phyloP scores from a whole-genome alignment of 2,797 vertebrate species.

The Todus mexicanus region DNA sequence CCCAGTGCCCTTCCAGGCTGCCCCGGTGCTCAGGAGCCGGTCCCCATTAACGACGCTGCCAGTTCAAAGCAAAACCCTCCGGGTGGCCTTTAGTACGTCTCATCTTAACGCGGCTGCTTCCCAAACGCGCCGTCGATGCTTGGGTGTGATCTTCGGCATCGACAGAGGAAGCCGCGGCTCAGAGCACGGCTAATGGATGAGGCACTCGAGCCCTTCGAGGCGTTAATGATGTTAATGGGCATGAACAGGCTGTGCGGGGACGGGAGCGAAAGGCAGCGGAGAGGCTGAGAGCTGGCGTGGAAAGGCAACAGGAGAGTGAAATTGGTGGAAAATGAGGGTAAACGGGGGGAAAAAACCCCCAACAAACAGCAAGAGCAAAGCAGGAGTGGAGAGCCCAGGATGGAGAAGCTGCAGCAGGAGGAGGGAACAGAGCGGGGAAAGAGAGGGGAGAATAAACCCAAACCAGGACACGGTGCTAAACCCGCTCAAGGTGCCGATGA shows the following conservation, averaged over 20 bases:
- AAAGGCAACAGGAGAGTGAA: background rate
- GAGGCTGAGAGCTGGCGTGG: background rate
- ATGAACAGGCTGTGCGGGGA: background rate
- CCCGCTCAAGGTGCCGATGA: rapidly evolving
- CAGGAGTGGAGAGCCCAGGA: background rate
- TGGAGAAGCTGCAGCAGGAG: background rate
- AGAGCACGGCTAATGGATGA: background rate
- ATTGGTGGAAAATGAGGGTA: background rate
- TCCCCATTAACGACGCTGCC: rapidly evolving
- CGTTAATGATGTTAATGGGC: background rate
- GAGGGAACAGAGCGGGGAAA: background rate
- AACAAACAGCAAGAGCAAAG: background rate
- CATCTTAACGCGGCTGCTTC: background rate
- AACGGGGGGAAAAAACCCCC: rapidly evolving
- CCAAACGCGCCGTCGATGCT: rapidly evolving
- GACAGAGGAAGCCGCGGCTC: background rate
- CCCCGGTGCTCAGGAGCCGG: background rate
- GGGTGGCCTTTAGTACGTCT: rapidly evolving
- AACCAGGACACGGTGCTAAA: background rate
- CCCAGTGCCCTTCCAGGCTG: background rate
- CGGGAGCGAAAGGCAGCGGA: background rate
- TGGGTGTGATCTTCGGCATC: background rate
- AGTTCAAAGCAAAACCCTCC: background rate
- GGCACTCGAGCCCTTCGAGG: background rate
- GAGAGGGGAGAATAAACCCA: background rate